Conservation (phyloP, 2,113 vertebrate species). For the Caranx melampygus region DNA sequence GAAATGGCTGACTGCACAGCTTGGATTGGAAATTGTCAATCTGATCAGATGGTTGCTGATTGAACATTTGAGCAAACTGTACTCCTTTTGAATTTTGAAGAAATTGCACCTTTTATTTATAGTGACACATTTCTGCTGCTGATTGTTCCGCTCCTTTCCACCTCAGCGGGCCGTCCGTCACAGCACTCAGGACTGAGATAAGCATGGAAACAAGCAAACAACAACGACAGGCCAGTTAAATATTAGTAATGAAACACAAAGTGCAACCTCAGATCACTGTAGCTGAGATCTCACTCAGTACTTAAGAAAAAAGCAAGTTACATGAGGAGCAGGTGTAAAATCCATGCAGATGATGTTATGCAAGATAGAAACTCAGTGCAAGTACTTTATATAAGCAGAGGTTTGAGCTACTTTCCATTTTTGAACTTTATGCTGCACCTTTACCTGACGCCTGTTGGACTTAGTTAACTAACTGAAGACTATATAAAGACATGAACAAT, state of each 20-base stretch:
- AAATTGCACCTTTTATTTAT: conserved; percentile 18
- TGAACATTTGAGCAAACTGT: conserved; percentile 13
- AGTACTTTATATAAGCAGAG: not conserved
- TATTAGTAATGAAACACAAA: conserved; percentile 4
- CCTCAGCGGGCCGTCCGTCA: not conserved
- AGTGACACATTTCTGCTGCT: not conserved
- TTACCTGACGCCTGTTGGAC: not conserved
- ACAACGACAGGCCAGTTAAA: not conserved
- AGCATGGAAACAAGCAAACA: not conserved
- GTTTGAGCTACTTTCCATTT: too few species aligned
- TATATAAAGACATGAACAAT: too few species aligned
- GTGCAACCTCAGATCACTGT: not conserved
- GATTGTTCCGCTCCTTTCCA: not conserved
- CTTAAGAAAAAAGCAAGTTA: too few species aligned
- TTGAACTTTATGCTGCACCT: not conserved
- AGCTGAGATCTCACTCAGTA: too few species aligned
- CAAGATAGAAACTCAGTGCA: not conserved
- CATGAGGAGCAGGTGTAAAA: too few species aligned
- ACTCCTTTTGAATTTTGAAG: not conserved
- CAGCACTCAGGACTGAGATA: not conserved
- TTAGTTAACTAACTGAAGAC: too few species aligned
- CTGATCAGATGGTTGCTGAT: conserved; percentile 29
- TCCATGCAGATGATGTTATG: not conserved
- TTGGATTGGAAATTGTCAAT: conserved; percentile 17
- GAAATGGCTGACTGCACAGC: conserved; percentile 3